Evolutionary conservation across 2,113 vertebrate genomes (phyloP), one percentile per base, ranked within the genome.

Genomic region (Meriones unguiculatus): DNA sequence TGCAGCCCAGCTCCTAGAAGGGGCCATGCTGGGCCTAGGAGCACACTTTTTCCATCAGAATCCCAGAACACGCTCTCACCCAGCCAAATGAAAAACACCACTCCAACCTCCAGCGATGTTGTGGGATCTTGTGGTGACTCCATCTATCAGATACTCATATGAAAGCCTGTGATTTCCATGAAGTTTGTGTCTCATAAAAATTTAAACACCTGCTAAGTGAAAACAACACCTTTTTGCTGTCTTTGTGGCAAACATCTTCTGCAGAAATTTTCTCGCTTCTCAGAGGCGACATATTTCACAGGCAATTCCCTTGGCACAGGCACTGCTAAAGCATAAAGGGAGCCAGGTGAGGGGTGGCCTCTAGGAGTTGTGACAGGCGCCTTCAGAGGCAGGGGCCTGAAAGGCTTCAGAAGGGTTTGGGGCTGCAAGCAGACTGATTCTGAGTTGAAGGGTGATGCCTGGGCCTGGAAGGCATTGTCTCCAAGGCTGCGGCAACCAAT

Each of bases 191-290:
- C 91, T 97, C 89, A 87, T 97, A 95, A 97, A 96, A 97, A 84
- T 94, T 90, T 96, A 97, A 98, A 87, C 90, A 89, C 95, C 82
- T 94, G 97, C 88, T 96, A 96, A 97, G 93, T 35, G 81, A 95
- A 97, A 96, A 95, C 92, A 96, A 87, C 95, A 96, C 95, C 81
- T 97, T 96, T 46, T 96, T 95, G 77, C 97, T 80, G 62, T 94
- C 77, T 95, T 93, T 84, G 91, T 96, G 82, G 90, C 93, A 97
- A 95, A 94, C 91, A 80, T 86, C n/a, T 95, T 97, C 88, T 69
- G 59, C 69, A 87, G 94, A 64, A 93, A 95, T 96, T 95, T 97
- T 97, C 94, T 95, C 95, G 93, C 97, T 97, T 96, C 46, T 95
- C 82, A 67, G 90, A 84, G 89, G 96, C 14, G 73, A 94, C 57